A percentile compares a stretch with the other conserved stretches of the same genome.
Conservation (phyloP, 2,888 invertebrate genomes). For the Leptura quadrifasciata region DNA sequence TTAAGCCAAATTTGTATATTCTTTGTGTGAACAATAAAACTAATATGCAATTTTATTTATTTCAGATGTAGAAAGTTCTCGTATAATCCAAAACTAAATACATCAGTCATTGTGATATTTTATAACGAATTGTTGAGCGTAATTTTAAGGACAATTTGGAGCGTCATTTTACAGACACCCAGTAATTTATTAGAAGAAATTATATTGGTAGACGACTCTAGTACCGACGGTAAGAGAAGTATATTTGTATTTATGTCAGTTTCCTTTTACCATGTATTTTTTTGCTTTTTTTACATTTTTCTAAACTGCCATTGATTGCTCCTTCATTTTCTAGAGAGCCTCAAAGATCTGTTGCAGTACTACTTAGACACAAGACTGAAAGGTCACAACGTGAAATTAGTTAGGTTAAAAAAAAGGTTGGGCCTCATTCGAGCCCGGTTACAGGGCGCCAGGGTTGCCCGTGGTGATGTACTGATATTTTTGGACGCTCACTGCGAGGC, state of each 20-base stretch:
- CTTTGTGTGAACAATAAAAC: too few species aligned
- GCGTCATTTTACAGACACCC: slow-evolving; percentile 87
- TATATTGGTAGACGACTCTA: slow-evolving; percentile 95
- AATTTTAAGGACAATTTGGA: slow-evolving; percentile 89
- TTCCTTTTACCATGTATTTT: too few species aligned
- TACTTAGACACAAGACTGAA: slow-evolving; percentile 86
- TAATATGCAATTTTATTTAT: slow-evolving; percentile 14
- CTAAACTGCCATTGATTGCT: too few species aligned
- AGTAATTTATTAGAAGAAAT: slow-evolving; percentile 88
- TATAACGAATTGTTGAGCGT: slow-evolving; percentile 86
- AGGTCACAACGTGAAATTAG: slow-evolving; percentile 81
- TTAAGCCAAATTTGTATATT: too few species aligned
- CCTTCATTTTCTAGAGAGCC: slow-evolving; percentile 75
- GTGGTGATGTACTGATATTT: slow-evolving; percentile 88
- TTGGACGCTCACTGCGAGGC: slow-evolving; percentile 95
- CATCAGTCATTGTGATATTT: slow-evolving; percentile 84
- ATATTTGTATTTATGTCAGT: too few species aligned
- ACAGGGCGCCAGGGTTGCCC: slow-evolving; percentile 89
- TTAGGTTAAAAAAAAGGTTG: slow-evolving; percentile 84
- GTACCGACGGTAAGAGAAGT: slow-evolving; percentile 79
- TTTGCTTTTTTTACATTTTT: too few species aligned
- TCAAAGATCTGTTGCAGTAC: slow-evolving; percentile 85
- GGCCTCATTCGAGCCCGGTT: slow-evolving; percentile 94
- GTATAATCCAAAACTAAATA: slow-evolving; percentile 81
- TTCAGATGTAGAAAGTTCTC: slow-evolving; percentile 77